phyloP scores from a whole-genome alignment of 2,888 invertebrate species.

The Dasysyrphus tricinctus region DNA sequence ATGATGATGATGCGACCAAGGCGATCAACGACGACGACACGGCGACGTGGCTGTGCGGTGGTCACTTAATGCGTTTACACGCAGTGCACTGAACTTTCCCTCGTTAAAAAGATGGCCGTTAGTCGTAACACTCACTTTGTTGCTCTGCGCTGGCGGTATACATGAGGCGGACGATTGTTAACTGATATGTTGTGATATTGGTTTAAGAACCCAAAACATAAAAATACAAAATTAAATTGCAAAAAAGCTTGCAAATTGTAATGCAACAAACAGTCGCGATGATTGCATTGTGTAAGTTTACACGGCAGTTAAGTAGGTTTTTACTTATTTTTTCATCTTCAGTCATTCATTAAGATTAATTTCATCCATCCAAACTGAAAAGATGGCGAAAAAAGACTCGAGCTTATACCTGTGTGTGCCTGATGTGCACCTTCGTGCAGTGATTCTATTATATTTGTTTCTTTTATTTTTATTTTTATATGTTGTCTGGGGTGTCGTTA shows the following conservation, averaged over 20 bases:
- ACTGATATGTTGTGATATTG: slow-evolving; percentile 71
- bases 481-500: slow-evolving; percentile 55
- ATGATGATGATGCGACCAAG: slow-evolving; percentile 38
- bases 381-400: slow-evolving; percentile 30
- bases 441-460: slow-evolving; percentile 63
- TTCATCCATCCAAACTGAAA: slow-evolving; percentile 59
- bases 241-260: slow-evolving; percentile 48
- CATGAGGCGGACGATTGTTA: slow-evolving; percentile 47
- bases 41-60: slow-evolving; percentile 44
- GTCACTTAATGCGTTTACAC: slow-evolving; percentile 70
- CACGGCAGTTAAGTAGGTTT: slow-evolving; percentile 30
- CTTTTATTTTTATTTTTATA: slow-evolving; percentile 6
- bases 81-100: slow-evolving; percentile 73
- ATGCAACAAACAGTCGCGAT: slow-evolving; percentile 51
- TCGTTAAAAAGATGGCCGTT: slow-evolving; percentile 64
- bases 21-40: slow-evolving; percentile 36
- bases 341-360: slow-evolving; percentile 74
- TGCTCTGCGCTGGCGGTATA: neutral
- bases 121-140: slow-evolving; percentile 36
- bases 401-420: slow-evolving; percentile 35
- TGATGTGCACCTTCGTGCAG: slow-evolving; percentile 67
- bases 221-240: slow-evolving; percentile 39
- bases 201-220: slow-evolving; percentile 59
- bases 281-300: slow-evolving; percentile 51
- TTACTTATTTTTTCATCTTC: slow-evolving; percentile 24